These are phyloP conservation scores for Aphaenogaster floridana DNA, from an alignment of 1,140 invertebrate genomes.

Conservation along the genomic window DNA sequence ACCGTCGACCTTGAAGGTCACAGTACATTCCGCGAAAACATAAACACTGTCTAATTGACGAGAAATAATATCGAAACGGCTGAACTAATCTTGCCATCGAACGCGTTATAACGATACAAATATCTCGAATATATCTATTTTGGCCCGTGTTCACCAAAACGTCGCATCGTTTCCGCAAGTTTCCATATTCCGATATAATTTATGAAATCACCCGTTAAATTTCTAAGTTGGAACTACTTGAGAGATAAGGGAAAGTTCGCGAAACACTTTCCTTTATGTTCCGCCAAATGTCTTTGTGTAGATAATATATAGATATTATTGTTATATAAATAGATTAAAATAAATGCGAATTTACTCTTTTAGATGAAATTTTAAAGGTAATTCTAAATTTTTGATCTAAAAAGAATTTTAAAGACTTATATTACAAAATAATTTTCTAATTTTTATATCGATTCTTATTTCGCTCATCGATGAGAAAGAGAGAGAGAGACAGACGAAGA, in stretches of 20 bases:
- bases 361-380: background rate
- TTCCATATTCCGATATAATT: background rate
- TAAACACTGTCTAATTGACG: constrained; percentile 44
- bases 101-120: constrained; percentile 25
- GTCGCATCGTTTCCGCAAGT: background rate
- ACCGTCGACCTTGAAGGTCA: constrained; percentile 1
- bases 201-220: background rate
- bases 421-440: background rate
- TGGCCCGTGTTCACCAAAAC: background rate
- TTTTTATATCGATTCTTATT: background rate
- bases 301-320: background rate
- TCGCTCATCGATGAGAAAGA: background rate
- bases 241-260: background rate
- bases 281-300: background rate
- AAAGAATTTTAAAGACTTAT: background rate
- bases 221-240: constrained; percentile 6
- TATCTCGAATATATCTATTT: background rate
- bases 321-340: background rate
- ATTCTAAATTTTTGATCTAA: background rate
- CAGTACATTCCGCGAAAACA: constrained; percentile 12
- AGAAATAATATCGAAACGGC: constrained; percentile 1
- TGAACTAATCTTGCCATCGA: background rate
- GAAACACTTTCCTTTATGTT: background rate
- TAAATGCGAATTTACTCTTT: background rate
- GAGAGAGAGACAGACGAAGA: no score